A percentile compares a stretch with the other conserved stretches of the same genome.
Evolutionary conservation across 23 tunicate genomes (phyloP).

Genomic region (Aplidium turbinatum): DNA sequence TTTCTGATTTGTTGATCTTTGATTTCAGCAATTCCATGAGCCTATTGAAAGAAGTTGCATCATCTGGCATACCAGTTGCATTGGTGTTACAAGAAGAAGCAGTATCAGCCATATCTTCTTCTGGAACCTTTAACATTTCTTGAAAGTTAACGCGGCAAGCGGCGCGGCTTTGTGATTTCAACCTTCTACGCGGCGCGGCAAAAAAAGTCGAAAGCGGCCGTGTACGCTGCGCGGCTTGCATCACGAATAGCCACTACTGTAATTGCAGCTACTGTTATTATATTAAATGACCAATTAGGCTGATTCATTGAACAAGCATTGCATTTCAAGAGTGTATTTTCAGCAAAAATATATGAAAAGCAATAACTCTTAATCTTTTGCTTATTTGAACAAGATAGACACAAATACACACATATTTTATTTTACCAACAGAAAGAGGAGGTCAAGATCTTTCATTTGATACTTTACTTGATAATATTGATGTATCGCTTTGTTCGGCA

Average conservation of each 20-base stretch:
- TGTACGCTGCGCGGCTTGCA: no score
- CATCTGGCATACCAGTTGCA: background rate
- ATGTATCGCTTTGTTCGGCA: no score
- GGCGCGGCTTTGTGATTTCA: background rate
- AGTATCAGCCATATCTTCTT: background rate
- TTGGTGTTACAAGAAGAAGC: background rate
- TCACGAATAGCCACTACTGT: no score
- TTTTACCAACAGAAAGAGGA: background rate
- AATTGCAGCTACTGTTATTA: no score
- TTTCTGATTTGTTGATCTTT: background rate
- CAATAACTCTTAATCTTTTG: no score
- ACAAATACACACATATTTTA: constrained; percentile 5
- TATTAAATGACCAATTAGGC: no score
- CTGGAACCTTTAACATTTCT: constrained; percentile 4
- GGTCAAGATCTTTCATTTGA: constrained; percentile 3
- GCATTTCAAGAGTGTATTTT: no score
- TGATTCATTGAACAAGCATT: no score
- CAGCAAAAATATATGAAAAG: no score
- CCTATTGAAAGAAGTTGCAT: constrained; percentile 1
- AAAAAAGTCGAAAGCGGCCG: no score
- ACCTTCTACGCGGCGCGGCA: background rate
- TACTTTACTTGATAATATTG: no score
- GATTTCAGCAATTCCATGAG: background rate
- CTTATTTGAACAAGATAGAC: no score
- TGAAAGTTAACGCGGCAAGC: background rate